Evolutionary conservation across 2,888 invertebrate species (phyloP), one percentile per base, ranked within the genome.

Genomic region (Tetrapedia diversipes): DNA sequence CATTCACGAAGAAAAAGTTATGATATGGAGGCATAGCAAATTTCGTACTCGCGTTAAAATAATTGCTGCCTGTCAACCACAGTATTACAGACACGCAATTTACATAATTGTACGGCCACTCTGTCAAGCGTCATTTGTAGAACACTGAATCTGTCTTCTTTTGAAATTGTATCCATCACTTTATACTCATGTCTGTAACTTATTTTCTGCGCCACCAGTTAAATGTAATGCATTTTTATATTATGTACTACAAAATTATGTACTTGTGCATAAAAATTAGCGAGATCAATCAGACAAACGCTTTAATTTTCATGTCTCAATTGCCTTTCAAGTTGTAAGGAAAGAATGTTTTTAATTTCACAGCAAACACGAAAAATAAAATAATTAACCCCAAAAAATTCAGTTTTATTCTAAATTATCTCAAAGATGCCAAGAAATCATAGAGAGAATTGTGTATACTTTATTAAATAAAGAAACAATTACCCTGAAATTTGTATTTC

Each of bases 101-200:
- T 77, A 24, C 80, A 71, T 81, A 80, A 81, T 81, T 80, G 61
- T 54, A 80, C n/a, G 37, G 24, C 53, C 45, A 43, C 65, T 73
- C 76, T 65, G 64, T 77, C 71, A 74, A 43, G 29, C 54, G 81
- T 80, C 80, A 56, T 66, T 80, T 43, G 29, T 64, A 24, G 49
- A 47, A 51, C 63, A 72, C 59, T 47, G 68, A 72, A 49, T 47
- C 68, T 76, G 63, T 41, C 45, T 41, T 19, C 61, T 34, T 56
- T n/a, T 51, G 37, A 59, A 43, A 43, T 57, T 19, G n/a, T 68
- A 68, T 59, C 49, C 22, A 41, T 19, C 14, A 16, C 11, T 34
- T 64, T 39, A 4, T n/a, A 47, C 45, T 14, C 14, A 11, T 65
- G 45, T 37, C 24, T 16, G 41, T 10, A 37, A 59, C 10, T 39